Conservation (phyloP, 2,888 invertebrate genomes). For the Amblyjoppa fuscipennis region DNA sequence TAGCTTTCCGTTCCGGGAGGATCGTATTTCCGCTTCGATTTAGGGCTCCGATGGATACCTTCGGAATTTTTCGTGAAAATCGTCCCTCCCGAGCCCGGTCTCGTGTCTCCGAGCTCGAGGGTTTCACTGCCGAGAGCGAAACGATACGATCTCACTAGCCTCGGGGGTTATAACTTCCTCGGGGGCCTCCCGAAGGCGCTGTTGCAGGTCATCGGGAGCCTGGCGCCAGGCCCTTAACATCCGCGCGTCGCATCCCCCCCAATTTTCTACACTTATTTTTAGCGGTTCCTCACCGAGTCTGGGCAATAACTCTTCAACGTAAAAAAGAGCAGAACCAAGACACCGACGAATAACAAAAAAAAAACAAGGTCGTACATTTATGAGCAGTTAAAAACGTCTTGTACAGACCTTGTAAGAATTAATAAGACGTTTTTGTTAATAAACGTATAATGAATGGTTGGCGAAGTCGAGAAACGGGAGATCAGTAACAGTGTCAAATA, state of each 20-base stretch:
- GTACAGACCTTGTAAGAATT: conserved; percentile 63
- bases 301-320: conserved; percentile 47
- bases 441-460: conserved; percentile 14
- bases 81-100: background rate
- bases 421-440: conserved; percentile 59
- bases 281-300: conserved; percentile 39
- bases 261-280: conserved; percentile 57
- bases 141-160: conserved; percentile 77
- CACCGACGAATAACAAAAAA: conserved; percentile 62
- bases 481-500: conserved; percentile 12
- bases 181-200: conserved; percentile 72
- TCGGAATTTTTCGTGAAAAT: conserved; percentile 60
- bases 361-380: conserved; percentile 1
- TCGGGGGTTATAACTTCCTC: conserved; percentile 80
- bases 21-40: conserved; percentile 69
- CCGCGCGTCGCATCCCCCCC: conserved; percentile 60
- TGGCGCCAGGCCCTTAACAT: conserved; percentile 80
- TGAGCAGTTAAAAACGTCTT: conserved; percentile 43
- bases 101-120: conserved; percentile 57
- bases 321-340: conserved; percentile 38
- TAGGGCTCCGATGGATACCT: conserved; percentile 22
- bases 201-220: conserved; percentile 72
- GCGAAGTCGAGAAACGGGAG: background rate
- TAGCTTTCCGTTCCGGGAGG: conserved; percentile 51
- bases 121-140: conserved; percentile 63